Conservation (phyloP, 2,797 vertebrate genomes). For the Sebastes alutus region DNA sequence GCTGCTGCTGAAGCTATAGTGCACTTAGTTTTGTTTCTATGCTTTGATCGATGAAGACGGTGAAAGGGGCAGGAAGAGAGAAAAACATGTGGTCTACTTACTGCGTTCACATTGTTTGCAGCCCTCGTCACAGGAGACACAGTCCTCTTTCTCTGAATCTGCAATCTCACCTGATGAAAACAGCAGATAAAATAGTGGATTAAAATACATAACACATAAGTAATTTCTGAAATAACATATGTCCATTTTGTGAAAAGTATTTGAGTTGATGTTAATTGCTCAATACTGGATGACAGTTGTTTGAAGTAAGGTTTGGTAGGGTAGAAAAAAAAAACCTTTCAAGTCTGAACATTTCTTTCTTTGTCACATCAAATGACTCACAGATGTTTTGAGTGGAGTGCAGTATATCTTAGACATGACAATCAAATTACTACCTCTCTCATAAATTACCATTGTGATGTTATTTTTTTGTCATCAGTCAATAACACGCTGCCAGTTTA, state of each 20-base stretch:
- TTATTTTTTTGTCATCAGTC: neutral
- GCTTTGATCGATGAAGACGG: neutral
- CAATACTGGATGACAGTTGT: neutral
- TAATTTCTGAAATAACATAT: neutral
- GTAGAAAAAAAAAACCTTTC: neutral
- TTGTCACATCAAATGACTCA: neutral
- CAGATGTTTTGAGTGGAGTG: neutral
- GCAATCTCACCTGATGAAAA: conserved; percentile 80
- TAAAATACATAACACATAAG: neutral
- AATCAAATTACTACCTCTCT: neutral
- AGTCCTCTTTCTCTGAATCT: conserved; percentile 79
- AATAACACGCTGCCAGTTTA: neutral
- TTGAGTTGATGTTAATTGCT: neutral
- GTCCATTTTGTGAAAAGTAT: neutral
- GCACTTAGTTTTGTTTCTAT: neutral
- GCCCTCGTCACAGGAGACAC: conserved; percentile 87
- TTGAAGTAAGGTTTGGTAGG: neutral
- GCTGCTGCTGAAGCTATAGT: neutral
- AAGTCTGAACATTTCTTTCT: neutral
- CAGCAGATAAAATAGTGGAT: neutral
- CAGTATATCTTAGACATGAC: neutral
- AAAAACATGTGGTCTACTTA: conserved; percentile 70
- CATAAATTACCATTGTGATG: neutral
- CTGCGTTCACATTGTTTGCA: conserved; percentile 86
- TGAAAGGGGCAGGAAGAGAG: neutral